Percentiles rank a stretch among this genome's conserved stretches.
Evolutionary conservation across 2,888 invertebrate species (phyloP).

Genomic region (Aphelenchoides bicaudatus): DNA sequence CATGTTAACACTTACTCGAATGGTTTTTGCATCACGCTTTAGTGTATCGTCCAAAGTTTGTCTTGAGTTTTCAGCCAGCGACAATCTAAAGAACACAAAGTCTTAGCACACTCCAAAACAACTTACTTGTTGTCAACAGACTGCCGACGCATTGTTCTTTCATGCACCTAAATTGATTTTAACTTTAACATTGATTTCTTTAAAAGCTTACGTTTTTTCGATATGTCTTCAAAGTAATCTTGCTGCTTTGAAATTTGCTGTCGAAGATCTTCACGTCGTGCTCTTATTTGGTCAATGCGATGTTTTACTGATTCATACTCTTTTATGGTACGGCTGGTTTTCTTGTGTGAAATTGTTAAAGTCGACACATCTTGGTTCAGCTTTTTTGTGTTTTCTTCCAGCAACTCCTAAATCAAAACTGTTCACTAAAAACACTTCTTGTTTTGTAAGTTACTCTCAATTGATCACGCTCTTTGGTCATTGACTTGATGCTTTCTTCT

Average conservation of each 20-base stretch:
- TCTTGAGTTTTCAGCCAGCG: too few relatives aligned
- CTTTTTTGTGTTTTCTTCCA: constrained; percentile 19
- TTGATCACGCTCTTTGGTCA: constrained; percentile 8
- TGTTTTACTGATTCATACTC: constrained; percentile 15
- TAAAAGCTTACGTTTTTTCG: constrained; percentile 12
- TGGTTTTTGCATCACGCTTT: constrained; percentile 12
- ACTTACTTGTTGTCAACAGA: constrained; percentile 8
- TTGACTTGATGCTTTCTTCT: neutral
- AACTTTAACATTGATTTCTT: neutral
- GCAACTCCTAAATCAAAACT: neutral
- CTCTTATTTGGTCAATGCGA: neutral
- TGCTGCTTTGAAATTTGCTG: constrained; percentile 16
- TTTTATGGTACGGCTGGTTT: constrained; percentile 13
- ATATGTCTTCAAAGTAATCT: neutral
- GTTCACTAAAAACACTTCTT: neutral
- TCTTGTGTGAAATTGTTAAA: neutral
- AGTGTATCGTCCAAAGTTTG: constrained; percentile 1
- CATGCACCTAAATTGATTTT: constrained; percentile 5
- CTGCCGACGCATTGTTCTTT: constrained; percentile 12
- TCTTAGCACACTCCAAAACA: neutral
- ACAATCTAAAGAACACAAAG: too few relatives aligned
- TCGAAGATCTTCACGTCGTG: constrained; percentile 11
- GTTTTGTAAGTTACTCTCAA: constrained; percentile 4
- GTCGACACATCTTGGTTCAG: neutral
- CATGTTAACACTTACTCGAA: constrained; percentile 10